Evolutionary conservation across 1,140 invertebrate species (phyloP).

Genomic region (Orchesella cincta): DNA sequence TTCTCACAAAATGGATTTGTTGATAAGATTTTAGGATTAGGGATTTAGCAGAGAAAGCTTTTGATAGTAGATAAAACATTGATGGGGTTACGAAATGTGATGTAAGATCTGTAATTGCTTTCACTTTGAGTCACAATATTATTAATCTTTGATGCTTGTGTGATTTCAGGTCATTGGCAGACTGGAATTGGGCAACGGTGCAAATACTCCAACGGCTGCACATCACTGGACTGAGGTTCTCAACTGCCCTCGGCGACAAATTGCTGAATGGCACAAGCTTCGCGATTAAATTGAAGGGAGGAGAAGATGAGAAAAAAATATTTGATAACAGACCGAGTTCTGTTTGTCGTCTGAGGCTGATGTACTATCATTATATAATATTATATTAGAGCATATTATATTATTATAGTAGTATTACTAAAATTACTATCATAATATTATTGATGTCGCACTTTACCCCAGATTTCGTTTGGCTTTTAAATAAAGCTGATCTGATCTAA

Average conservation of each 20-base stretch:
- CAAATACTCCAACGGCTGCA: conserved; percentile 73
- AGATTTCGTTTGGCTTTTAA: background rate
- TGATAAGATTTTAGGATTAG: no score
- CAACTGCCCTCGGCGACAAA: conserved; percentile 92
- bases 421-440: background rate
- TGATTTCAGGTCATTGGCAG: conserved; percentile 87
- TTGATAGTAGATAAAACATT: no score
- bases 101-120: no score
- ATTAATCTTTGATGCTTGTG: no score
- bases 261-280: conserved; percentile 97
- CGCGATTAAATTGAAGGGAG: conserved; percentile 68
- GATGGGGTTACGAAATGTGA: no score
- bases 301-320: background rate
- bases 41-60: no score
- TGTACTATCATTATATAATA: conserved; percentile 9
- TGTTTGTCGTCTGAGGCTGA: conserved; percentile 12
- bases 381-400: background rate
- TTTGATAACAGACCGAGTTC: background rate
- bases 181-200: conserved; percentile 78
- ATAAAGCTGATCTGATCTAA: background rate
- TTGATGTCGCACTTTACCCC: background rate
- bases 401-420: background rate
- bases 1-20: no score
- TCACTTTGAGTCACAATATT: no score
- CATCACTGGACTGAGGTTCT: conserved; percentile 97